Conservation (phyloP, 2,113 vertebrate species). For the Ammodytes marinus region DNA sequence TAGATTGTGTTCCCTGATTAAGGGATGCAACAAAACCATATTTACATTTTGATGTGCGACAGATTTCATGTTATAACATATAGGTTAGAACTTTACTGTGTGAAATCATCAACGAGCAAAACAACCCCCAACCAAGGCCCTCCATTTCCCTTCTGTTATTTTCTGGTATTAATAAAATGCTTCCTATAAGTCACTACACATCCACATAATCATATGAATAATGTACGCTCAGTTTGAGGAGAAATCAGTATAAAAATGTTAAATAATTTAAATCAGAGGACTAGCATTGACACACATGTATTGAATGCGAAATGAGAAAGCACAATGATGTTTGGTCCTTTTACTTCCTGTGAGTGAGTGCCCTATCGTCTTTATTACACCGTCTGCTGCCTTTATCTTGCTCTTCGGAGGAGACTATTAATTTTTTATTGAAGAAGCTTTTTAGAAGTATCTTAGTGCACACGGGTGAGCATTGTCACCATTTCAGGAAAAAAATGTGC, state of each 20-base stretch:
- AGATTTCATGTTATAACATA: background rate
- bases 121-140: background rate
- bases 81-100: background rate
- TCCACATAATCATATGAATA: slow-evolving; percentile 5
- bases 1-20: too few relatives aligned
- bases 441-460: slow-evolving; percentile 3
- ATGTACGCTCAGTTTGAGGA: slow-evolving; percentile 4
- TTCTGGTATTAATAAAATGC: background rate
- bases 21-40: background rate
- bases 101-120: background rate
- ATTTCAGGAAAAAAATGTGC: background rate
- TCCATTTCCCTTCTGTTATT: background rate
- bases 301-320: background rate
- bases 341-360: background rate
- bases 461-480: background rate
- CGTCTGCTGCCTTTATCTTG: background rate
- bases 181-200: background rate
- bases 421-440: slow-evolving; percentile 26
- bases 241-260: background rate
- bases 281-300: background rate
- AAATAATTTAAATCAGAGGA: slow-evolving; percentile 20
- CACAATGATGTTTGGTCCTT: background rate
- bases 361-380: background rate
- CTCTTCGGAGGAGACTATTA: background rate
- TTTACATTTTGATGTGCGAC: background rate